Conservation (phyloP, 2,113 vertebrate genomes). For the Colossoma macropomum region DNA sequence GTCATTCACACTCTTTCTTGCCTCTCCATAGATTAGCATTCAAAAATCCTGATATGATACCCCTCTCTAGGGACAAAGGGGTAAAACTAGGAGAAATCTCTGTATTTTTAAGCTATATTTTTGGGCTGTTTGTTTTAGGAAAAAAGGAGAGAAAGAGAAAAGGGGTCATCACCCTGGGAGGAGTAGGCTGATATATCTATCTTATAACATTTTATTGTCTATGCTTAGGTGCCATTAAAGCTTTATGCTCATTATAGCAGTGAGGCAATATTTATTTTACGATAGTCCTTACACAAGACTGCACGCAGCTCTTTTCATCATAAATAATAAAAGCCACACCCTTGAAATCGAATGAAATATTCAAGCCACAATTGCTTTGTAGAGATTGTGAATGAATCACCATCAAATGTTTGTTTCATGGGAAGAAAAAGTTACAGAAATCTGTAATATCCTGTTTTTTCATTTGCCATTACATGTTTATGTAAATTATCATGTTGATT, state of each 20-base stretch:
- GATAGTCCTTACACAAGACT: conserved; percentile 50
- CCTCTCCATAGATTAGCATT: not conserved
- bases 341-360: conserved; percentile 68
- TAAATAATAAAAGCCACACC: conserved; percentile 65
- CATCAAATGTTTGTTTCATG: conserved; percentile 49
- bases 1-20: not conserved
- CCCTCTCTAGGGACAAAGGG: not conserved
- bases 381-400: conserved; percentile 47
- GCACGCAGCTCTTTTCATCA: conserved; percentile 53
- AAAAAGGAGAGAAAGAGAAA: conserved; percentile 57
- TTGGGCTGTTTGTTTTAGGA: conserved; percentile 38
- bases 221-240: conserved; percentile 56
- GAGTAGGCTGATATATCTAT: conserved; percentile 43
- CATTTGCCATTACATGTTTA: not conserved
- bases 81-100: not conserved
- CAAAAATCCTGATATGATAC: conserved; percentile 2
- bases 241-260: conserved; percentile 51
- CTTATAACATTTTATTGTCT: conserved; percentile 55
- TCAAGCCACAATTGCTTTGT: conserved; percentile 60
- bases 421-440: conserved; percentile 29
- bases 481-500: not conserved
- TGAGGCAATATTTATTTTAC: conserved; percentile 60
- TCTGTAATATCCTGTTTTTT: conserved; percentile 15
- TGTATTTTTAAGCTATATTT: not conserved
- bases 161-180: conserved; percentile 47